phyloP scores from a whole-genome alignment of 30 jellyfish, hydroid and myxozoan species.

The Turritopsis dohrnii region DNA sequence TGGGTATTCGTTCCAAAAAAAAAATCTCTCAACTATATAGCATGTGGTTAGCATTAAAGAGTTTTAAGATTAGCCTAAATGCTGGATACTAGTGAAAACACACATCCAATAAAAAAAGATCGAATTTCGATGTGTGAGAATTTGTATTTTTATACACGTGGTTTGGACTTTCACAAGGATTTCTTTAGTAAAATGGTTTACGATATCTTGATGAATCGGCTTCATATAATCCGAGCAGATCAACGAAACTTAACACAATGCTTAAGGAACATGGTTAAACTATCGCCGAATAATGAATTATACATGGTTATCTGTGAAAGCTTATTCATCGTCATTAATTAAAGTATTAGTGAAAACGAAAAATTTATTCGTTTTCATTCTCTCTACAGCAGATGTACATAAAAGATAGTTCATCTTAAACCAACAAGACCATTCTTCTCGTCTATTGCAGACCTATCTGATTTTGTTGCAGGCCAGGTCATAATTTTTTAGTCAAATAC shows the following conservation, averaged over 20 bases:
- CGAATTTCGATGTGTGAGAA: neutral
- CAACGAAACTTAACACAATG: neutral
- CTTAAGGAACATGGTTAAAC: neutral
- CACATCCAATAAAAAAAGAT: neutral
- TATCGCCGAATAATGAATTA: neutral
- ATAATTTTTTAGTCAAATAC: too few relatives aligned
- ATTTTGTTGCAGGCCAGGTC: too few relatives aligned
- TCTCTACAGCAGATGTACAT: neutral
- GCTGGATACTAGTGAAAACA: neutral
- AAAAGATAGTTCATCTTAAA: neutral
- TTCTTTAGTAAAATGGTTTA: neutral
- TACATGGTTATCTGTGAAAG: neutral
- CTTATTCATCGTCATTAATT: neutral
- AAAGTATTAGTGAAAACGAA: neutral
- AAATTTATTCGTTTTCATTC: neutral
- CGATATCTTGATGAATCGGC: neutral
- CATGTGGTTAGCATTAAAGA: neutral
- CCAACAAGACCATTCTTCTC: neutral
- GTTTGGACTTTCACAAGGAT: neutral
- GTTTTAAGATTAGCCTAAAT: neutral
- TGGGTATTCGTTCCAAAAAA: neutral
- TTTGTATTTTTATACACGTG: neutral
- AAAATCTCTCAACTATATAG: neutral
- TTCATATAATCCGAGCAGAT: neutral
- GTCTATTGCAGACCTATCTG: too few relatives aligned